phyloP scores from a whole-genome alignment of 2,797 vertebrate genomes.

The Hipposideros larvatus region DNA sequence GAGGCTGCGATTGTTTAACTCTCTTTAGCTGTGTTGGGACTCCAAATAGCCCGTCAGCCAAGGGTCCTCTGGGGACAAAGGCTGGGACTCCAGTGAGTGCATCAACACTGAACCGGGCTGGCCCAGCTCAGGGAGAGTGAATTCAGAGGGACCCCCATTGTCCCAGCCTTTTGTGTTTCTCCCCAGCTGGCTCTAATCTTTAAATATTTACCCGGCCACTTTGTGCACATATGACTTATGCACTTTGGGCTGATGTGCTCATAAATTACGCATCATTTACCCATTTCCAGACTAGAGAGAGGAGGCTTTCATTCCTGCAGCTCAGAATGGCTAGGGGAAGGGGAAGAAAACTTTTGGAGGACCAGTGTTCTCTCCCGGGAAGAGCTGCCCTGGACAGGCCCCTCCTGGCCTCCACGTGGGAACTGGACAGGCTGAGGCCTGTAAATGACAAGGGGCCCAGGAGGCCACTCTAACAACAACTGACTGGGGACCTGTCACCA shows the following conservation, averaged over 20 bases:
- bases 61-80: conserved; percentile 75
- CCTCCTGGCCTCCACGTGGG: not conserved
- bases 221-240: conserved; percentile 74
- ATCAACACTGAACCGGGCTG: conserved; percentile 36
- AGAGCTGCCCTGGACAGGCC: not conserved
- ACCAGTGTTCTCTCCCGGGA: not conserved
- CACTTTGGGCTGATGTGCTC: conserved; percentile 32
- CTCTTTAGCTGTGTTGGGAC: conserved; percentile 45
- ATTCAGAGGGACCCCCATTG: conserved; percentile 66
- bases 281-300: not conserved
- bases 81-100: conserved; percentile 64
- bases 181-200: conserved; percentile 77
- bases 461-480: not conserved
- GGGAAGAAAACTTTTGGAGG: not conserved
- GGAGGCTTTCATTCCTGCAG: not conserved
- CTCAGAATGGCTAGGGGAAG: not conserved
- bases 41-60: conserved; percentile 19
- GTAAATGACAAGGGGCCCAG: not conserved
- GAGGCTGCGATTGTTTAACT: conserved; percentile 76
- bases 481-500: not conserved
- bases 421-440: not conserved
- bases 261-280: conserved; percentile 62
- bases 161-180: conserved; percentile 70
- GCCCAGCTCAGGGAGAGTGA: conserved; percentile 55
- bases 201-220: conserved; percentile 83